Evolutionary conservation across 2,797 vertebrate genomes (phyloP).

Genomic region (Pseudopleuronectes americanus): DNA sequence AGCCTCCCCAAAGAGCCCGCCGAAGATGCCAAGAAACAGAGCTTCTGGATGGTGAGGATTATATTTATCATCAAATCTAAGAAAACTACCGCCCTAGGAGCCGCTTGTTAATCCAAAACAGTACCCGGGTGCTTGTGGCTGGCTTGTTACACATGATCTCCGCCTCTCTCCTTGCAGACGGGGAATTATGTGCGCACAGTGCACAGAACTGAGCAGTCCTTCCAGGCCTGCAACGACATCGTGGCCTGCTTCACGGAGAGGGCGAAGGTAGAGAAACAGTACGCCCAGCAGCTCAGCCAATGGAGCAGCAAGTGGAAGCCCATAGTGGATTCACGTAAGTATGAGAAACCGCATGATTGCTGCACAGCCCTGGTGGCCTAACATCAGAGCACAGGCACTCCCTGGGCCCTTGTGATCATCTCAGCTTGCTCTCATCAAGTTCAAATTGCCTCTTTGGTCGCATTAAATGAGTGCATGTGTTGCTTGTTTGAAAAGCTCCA

Average conservation of each 20-base stretch:
- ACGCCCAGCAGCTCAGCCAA: slow-evolving; percentile 83
- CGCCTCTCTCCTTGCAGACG: slow-evolving; percentile 70
- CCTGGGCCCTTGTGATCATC: slow-evolving; percentile 27
- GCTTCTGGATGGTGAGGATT: slow-evolving; percentile 86
- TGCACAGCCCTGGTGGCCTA: not conserved
- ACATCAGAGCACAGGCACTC: slow-evolving; percentile 8
- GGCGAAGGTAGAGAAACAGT: slow-evolving; percentile 87
- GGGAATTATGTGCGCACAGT: slow-evolving; percentile 84
- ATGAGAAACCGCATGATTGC: not conserved
- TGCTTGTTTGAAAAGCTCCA: slow-evolving; percentile 37
- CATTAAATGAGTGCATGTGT: slow-evolving; percentile 42
- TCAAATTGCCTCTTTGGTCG: slow-evolving; percentile 28
- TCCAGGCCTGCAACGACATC: slow-evolving; percentile 86
- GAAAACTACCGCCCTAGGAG: not conserved
- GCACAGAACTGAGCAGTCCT: slow-evolving; percentile 82
- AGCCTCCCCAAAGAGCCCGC: slow-evolving; percentile 70
- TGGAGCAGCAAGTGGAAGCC: slow-evolving; percentile 86
- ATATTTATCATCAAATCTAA: slow-evolving; percentile 8
- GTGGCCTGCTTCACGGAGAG: slow-evolving; percentile 86
- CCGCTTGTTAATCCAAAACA: not conserved
- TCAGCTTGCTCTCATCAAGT: slow-evolving; percentile 31
- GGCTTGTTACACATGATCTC: not conserved
- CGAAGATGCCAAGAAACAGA: slow-evolving; percentile 76
- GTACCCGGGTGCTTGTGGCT: slow-evolving; percentile 1
- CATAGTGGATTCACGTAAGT: slow-evolving; percentile 84